Evolutionary conservation across 64 coral and sea anemone genomes (phyloP), one percentile per base, ranked within the genome.

Genomic region (Stichodactyla helianthus): DNA sequence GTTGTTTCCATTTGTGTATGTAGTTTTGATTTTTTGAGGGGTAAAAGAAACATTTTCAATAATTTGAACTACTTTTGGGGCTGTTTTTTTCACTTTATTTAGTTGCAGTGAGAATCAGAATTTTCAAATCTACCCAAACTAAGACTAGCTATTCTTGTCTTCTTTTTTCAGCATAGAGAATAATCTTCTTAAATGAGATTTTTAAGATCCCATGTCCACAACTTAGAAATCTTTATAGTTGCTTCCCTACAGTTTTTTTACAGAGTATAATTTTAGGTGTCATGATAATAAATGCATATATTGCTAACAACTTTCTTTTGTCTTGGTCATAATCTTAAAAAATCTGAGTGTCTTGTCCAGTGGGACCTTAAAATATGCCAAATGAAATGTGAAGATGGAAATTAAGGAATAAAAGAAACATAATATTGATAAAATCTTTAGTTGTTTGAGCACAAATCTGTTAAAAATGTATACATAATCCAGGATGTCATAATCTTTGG

Each of bases 111-210:
- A 12, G 6, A 4, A 74, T 6, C 11, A 74, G 25, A 74, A 74
- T 26, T 74, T 74, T n/a, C 68, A 74, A 31, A 31, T 74, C 68
- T 74, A 74, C 68, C 68, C 68, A 74, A 74, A 74, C 68, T 74
- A 31, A 74, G 23, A 11, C 7, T 31, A n/a, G 13, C 68, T 23
- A 74, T 31, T 5, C 4, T 74, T 31, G 10, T 74, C 68, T 12
- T 26, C 4, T n/a, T 44, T 13, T 20, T 74, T 31, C 25, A 11
- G n/a, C 1, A 6, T 27, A 9, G 10, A 74, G 68, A 23, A 27
- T 31, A 65, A 65, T 4, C 62, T 20, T 65, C 6, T n/a, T 22
- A 65, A 22, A 18, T 44, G 35, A 60, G 63, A 20, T 22, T 74
- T 74, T 74, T 31, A 26, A 26, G 1, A 10, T 31, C 23, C 7